Evolutionary conservation across 2,888 invertebrate species (phyloP).

Genomic region (Hydropsyche betteni): DNA sequence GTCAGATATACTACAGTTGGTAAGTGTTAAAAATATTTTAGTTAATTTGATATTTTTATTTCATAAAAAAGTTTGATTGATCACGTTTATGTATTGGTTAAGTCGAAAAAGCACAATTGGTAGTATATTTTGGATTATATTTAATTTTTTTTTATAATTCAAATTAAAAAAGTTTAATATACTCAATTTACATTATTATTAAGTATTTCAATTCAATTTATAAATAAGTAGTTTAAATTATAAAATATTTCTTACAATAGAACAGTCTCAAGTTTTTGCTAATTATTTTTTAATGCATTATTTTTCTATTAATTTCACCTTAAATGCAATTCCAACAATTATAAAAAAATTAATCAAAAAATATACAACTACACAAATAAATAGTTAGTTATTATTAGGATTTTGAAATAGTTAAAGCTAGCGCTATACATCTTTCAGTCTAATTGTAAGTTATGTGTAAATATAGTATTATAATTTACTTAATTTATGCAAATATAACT

Average conservation of each 20-base stretch:
- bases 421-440: too few relatives aligned
- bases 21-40: slow-evolving; percentile 64
- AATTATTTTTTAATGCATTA: too few relatives aligned
- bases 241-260: background rate
- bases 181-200: background rate
- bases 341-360: too few relatives aligned
- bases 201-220: background rate
- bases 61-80: slow-evolving; percentile 9
- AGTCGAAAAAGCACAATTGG: background rate
- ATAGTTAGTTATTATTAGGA: too few relatives aligned
- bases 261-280: too few relatives aligned
- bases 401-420: too few relatives aligned
- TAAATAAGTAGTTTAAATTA: slow-evolving; percentile 11
- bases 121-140: background rate
- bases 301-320: too few relatives aligned
- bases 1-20: slow-evolving; percentile 96
- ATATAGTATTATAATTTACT: too few relatives aligned
- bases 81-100: background rate
- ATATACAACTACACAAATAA: too few relatives aligned
- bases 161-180: background rate
- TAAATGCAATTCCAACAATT: too few relatives aligned
- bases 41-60: background rate
- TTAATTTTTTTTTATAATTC: background rate
- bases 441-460: too few relatives aligned
- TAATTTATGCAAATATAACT: slow-evolving; percentile 31